phyloP scores from a whole-genome alignment of 2,113 vertebrate genomes.

The Melanerpes aurifrons region DNA sequence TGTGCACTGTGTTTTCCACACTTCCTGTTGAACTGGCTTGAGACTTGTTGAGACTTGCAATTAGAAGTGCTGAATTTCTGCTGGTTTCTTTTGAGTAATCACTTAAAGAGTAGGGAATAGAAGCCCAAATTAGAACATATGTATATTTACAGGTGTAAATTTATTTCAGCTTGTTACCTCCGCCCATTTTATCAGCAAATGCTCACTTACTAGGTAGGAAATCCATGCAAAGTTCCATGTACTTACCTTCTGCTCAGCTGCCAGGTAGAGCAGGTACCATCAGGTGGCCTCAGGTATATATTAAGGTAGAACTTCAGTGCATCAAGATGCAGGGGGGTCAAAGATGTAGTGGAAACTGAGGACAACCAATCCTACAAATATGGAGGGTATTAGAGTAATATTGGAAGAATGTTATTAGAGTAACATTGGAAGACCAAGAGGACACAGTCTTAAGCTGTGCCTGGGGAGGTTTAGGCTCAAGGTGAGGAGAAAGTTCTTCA shows the following conservation, averaged over 20 bases:
- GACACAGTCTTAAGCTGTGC: too few species aligned
- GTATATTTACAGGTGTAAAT: background rate
- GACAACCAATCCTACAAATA: background rate
- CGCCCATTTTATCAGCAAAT: background rate
- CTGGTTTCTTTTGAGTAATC: background rate
- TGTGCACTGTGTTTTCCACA: background rate
- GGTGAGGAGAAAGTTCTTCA: too few species aligned
- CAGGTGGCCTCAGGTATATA: background rate
- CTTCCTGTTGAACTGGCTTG: background rate
- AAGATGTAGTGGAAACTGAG: background rate
- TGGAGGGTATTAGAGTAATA: background rate
- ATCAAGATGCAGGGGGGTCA: background rate
- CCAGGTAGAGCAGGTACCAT: background rate
- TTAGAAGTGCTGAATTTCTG: background rate
- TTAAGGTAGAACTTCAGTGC: background rate
- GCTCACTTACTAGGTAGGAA: background rate
- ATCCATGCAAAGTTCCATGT: background rate
- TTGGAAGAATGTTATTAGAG: background rate
- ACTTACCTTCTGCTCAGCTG: background rate
- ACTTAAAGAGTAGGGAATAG: background rate
- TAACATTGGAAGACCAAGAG: background rate
- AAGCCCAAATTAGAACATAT: background rate
- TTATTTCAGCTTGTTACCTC: background rate
- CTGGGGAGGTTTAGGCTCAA: too few species aligned
- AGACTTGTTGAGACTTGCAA: background rate